These are phyloP conservation scores for Crepidodera aurea DNA, from an alignment of 2,888 invertebrate genomes.

Conservation along the genomic window DNA sequence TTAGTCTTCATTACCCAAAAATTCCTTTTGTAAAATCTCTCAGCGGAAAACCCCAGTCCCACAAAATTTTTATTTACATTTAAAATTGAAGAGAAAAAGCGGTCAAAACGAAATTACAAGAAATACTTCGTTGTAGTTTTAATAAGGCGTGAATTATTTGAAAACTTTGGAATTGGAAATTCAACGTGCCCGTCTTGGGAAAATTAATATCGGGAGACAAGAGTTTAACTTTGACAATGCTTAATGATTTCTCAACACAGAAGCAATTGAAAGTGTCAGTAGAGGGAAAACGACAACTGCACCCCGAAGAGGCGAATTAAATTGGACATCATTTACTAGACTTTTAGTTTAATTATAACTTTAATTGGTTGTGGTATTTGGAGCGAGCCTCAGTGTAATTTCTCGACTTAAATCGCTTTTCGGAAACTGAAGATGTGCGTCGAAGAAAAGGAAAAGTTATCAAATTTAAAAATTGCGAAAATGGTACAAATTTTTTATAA, in stretches of 20 bases:
- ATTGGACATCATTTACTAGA: too few species aligned
- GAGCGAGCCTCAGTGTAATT: too few species aligned
- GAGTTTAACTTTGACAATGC: constrained; percentile 2
- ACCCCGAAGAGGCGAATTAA: neutral
- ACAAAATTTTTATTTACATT: neutral
- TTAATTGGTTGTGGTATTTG: too few species aligned
- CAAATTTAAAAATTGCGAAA: too few species aligned
- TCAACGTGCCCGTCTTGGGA: constrained; percentile 6
- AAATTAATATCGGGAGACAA: constrained; percentile 9
- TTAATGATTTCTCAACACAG: neutral
- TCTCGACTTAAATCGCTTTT: too few species aligned
- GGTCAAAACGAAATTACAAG: neutral
- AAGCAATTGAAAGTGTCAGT: neutral
- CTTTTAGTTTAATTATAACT: too few species aligned
- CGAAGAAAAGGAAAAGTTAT: too few species aligned
- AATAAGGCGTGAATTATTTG: constrained; percentile 18
- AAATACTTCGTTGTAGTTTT: neutral
- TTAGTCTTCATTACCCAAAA: too few species aligned
- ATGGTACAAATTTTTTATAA: too few species aligned
- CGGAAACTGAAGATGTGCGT: too few species aligned
- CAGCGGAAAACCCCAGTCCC: too few species aligned
- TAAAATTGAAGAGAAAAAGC: neutral
- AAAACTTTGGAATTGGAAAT: constrained; percentile 27
- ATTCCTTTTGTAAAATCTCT: too few species aligned
- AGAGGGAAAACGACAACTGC: neutral